Percentiles rank a stretch among this genome's conserved stretches.
Evolutionary conservation across 2,888 invertebrate species (phyloP).

Genomic region (Ceramica pisi): DNA sequence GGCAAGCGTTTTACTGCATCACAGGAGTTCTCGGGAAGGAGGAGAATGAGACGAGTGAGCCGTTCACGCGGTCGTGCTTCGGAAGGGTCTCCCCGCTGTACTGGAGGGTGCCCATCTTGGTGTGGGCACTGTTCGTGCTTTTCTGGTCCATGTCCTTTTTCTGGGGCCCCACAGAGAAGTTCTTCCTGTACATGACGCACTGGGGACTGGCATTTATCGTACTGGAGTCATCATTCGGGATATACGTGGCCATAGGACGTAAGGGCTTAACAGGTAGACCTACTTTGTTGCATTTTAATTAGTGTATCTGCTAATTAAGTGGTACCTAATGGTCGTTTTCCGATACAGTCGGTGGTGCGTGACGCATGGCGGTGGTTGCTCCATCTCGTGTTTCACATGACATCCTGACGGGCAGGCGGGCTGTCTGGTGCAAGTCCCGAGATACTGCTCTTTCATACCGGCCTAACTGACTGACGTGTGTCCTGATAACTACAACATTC

Average conservation of each 20-base stretch:
- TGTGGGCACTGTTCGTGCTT: conserved; percentile 79
- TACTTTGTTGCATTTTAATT: conserved; percentile 32
- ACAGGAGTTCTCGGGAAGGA: conserved; percentile 75
- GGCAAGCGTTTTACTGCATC: conserved; percentile 76
- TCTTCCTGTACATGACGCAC: conserved; percentile 90
- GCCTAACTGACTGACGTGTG: background rate
- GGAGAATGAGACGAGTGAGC: conserved; percentile 75
- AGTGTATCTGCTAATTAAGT: conserved; percentile 50
- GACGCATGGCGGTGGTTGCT: conserved; percentile 66
- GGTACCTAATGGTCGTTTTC: conserved; percentile 57
- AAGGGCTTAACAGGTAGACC: conserved; percentile 75
- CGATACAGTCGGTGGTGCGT: conserved; percentile 65
- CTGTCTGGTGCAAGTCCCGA: conserved; percentile 19
- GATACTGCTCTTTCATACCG: conserved; percentile 3
- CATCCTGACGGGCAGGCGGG: conserved; percentile 61
- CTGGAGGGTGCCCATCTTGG: conserved; percentile 84
- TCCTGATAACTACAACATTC: conserved; percentile 60
- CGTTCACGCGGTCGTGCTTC: conserved; percentile 79
- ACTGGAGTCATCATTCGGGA: conserved; percentile 82
- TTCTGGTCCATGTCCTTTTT: conserved; percentile 80
- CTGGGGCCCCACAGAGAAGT: conserved; percentile 86
- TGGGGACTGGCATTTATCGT: conserved; percentile 88
- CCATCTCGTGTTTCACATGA: conserved; percentile 67
- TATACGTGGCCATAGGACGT: conserved; percentile 76
- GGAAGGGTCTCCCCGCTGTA: conserved; percentile 79